phyloP scores from a whole-genome alignment of 2,113 vertebrate species.

The Micromys minutus region DNA sequence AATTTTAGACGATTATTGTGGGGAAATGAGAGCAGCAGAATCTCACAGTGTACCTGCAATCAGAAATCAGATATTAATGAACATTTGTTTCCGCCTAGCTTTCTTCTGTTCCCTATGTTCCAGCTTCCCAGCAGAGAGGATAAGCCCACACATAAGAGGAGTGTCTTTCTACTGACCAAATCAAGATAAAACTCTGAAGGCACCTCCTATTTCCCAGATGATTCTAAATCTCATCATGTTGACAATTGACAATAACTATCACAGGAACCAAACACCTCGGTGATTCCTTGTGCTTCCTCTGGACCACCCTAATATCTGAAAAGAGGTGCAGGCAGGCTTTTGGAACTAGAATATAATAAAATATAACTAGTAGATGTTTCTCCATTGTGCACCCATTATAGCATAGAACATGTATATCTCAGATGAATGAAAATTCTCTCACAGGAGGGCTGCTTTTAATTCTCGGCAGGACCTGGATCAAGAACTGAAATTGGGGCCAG shows the following conservation, averaged over 20 bases:
- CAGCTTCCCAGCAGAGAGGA: too few species aligned
- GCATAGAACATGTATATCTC: neutral
- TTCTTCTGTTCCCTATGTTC: neutral
- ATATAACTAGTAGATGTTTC: neutral
- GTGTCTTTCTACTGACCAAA: neutral
- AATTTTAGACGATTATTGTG: neutral
- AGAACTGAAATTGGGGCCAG: neutral
- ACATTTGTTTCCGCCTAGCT: too few species aligned
- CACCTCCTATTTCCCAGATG: neutral
- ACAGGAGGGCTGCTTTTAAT: slow-evolving; percentile 23
- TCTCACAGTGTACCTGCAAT: neutral
- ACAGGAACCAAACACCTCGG: neutral
- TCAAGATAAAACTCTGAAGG: neutral
- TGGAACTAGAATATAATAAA: neutral
- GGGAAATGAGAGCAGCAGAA: too few species aligned
- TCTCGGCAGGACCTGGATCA: slow-evolving; percentile 39
- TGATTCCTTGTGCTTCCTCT: neutral
- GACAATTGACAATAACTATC: neutral
- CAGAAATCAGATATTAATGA: neutral
- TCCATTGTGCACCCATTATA: neutral
- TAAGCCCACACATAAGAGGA: too few species aligned
- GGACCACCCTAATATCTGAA: neutral
- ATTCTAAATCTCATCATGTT: neutral
- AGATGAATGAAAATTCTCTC: slow-evolving; percentile 26
- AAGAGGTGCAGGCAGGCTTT: neutral